phyloP scores from a whole-genome alignment of 1,140 invertebrate species.

The Anastrepha ludens region DNA sequence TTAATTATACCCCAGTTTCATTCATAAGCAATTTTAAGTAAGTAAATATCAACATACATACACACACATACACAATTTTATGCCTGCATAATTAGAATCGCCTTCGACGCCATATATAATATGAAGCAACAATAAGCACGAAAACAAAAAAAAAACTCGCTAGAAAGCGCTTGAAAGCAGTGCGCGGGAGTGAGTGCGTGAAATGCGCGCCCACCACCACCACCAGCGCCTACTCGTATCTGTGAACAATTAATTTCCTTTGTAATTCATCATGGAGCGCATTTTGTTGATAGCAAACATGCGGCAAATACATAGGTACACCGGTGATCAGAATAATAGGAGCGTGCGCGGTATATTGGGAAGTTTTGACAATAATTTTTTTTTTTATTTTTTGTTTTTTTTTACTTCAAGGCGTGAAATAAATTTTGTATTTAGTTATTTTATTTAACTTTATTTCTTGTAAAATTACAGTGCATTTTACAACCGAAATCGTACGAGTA shows the following conservation, averaged over 20 bases:
- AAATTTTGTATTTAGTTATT: no score
- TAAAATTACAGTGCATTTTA: no score
- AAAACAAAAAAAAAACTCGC: no score
- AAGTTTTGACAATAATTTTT: no score
- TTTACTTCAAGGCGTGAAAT: no score
- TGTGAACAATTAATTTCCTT: conserved; percentile 49
- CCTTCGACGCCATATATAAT: not conserved
- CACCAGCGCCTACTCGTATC: not conserved
- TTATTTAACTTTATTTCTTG: no score
- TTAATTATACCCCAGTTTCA: conserved; percentile 28
- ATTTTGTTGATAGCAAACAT: conserved; percentile 33
- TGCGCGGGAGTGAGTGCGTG: not conserved
- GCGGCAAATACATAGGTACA: not conserved
- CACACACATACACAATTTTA: not conserved
- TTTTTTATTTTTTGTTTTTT: no score
- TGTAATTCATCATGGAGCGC: conserved; percentile 42
- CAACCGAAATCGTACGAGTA: no score
- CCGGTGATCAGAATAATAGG: no score
- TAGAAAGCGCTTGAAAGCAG: not conserved
- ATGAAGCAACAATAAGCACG: not conserved
- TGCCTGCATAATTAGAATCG: not conserved
- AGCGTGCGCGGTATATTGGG: no score
- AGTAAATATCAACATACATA: not conserved
- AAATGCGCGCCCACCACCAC: not conserved
- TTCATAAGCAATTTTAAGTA: conserved; percentile 2